A percentile compares a stretch with the other conserved stretches of the same genome.
These are phyloP conservation scores for Scyliorhinus canicula DNA, from an alignment of 2,797 vertebrate species.

Conservation along the genomic window DNA sequence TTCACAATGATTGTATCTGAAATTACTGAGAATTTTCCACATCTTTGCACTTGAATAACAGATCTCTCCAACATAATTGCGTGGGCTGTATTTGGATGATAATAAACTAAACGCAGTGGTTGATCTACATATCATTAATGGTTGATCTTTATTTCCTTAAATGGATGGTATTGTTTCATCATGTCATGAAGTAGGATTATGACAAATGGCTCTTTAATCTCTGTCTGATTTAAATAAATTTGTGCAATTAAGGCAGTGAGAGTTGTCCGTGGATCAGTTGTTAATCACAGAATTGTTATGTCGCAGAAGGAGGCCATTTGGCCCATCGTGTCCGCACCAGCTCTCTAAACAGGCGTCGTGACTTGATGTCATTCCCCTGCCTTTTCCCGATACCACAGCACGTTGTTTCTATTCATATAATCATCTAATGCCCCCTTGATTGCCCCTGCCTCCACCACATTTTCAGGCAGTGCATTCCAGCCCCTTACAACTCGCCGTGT, in stretches of 20 bases:
- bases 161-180: slow-evolving; percentile 20
- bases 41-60: slow-evolving; percentile 1
- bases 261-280: background rate
- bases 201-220: slow-evolving; percentile 47
- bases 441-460: too few relatives aligned
- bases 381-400: too few relatives aligned
- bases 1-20: background rate
- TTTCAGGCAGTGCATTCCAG: too few relatives aligned
- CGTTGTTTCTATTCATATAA: too few relatives aligned
- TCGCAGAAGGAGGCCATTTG: too few relatives aligned
- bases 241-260: slow-evolving; percentile 39
- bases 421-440: too few relatives aligned
- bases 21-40: slow-evolving; percentile 20
- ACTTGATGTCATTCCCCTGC: too few relatives aligned
- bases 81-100: background rate
- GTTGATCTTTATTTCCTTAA: slow-evolving; percentile 44
- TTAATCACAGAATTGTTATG: too few relatives aligned
- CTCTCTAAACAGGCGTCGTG: too few relatives aligned
- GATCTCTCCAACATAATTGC: background rate
- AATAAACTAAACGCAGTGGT: background rate
- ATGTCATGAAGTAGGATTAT: slow-evolving; percentile 45
- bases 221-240: slow-evolving; percentile 45
- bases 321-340: too few relatives aligned
- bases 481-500: too few relatives aligned
- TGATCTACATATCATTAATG: slow-evolving; percentile 42